A percentile compares a stretch with the other conserved stretches of the same genome.
phyloP scores from a whole-genome alignment of 1,140 invertebrate species.

The Oppia nitens region DNA sequence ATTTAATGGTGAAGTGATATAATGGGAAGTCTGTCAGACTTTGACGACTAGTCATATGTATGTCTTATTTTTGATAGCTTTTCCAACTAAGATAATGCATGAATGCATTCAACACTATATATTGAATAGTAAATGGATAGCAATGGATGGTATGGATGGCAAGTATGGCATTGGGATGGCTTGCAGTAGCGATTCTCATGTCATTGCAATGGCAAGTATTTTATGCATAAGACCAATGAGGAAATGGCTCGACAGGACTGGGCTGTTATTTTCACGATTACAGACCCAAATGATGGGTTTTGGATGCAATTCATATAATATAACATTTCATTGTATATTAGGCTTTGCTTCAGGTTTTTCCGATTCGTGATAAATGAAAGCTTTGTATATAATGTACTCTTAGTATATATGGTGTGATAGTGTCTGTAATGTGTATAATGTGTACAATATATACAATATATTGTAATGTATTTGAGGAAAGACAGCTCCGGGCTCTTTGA shows the following conservation, averaged over 20 bases:
- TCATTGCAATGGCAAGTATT: not conserved
- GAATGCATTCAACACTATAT: not conserved
- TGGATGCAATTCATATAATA: not conserved
- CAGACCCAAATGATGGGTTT: not conserved
- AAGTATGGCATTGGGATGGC: not conserved
- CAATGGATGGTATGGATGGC: not conserved
- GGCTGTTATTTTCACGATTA: not conserved
- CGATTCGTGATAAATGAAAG: not conserved
- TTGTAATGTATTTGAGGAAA: no score
- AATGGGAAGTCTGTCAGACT: no score
- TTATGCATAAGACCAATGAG: not conserved
- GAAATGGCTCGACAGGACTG: not conserved
- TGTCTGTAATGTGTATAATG: no score
- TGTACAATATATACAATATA: no score
- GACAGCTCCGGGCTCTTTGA: not conserved
- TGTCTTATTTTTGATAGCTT: not conserved
- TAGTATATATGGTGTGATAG: no score
- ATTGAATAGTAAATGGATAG: not conserved
- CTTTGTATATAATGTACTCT: not conserved
- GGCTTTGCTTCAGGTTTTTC: not conserved
- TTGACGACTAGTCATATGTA: not conserved
- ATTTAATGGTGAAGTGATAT: no score
- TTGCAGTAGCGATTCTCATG: not conserved
- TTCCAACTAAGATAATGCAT: not conserved
- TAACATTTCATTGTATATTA: not conserved